phyloP scores from a whole-genome alignment of 1,140 invertebrate species.

The Atta texana region DNA sequence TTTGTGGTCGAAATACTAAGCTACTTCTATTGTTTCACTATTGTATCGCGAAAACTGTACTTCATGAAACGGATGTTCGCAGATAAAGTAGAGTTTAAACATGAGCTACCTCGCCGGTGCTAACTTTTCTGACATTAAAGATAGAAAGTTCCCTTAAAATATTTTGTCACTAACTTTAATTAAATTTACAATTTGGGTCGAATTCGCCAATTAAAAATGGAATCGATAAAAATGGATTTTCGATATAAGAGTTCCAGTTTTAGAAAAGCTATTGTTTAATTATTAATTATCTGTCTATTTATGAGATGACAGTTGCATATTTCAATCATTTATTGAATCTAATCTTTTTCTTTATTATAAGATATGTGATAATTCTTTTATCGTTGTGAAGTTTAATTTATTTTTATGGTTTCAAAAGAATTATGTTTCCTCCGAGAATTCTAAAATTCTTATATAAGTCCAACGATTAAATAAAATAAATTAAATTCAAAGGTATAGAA shows the following conservation, averaged over 20 bases:
- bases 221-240: too few species aligned
- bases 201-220: not conserved
- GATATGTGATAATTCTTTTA: not conserved
- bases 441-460: not conserved
- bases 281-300: not conserved
- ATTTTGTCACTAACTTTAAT: not conserved
- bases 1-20: not conserved
- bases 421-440: not conserved
- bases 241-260: not conserved
- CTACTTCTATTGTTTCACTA: conserved; percentile 33
- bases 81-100: not conserved
- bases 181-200: not conserved
- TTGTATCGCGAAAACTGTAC: not conserved
- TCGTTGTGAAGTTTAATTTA: not conserved
- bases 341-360: not conserved
- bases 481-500: not conserved
- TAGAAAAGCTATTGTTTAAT: conserved; percentile 3
- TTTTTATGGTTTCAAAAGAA: not conserved
- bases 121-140: not conserved
- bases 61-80: not conserved
- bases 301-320: not conserved
- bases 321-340: not conserved
- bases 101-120: not conserved
- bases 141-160: not conserved
- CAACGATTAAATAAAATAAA: not conserved